Conservation (phyloP, 2,797 vertebrate species). For the Lindbergichthys nudifrons region DNA sequence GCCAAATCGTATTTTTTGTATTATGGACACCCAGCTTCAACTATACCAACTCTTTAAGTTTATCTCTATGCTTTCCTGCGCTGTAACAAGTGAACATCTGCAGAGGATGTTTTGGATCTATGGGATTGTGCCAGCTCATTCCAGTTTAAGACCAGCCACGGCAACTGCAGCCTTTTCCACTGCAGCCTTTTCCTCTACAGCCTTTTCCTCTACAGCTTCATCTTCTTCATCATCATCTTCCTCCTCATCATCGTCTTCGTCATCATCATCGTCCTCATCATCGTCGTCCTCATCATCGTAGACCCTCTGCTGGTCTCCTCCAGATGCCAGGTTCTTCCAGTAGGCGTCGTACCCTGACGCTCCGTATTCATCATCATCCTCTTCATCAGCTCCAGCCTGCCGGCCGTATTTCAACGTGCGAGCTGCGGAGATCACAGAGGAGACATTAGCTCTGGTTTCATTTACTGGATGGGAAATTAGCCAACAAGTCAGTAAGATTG, state of each 20-base stretch:
- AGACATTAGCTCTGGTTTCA: neutral
- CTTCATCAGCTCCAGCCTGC: conserved; percentile 89
- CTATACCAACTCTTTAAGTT: neutral
- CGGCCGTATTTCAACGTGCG: conserved; percentile 95
- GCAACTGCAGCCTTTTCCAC: conserved; percentile 80
- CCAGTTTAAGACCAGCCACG: conserved; percentile 87
- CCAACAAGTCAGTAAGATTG: neutral
- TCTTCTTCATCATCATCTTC: conserved; percentile 77
- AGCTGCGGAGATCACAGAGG: conserved; percentile 77
- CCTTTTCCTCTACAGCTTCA: conserved; percentile 78
- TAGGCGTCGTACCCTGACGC: conserved; percentile 93
- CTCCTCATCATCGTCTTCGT: conserved; percentile 87
- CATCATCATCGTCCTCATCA: conserved; percentile 81
- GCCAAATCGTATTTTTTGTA: neutral
- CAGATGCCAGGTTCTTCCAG: conserved; percentile 90
- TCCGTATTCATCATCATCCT: conserved; percentile 81
- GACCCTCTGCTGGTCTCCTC: conserved; percentile 72
- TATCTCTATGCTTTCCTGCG: neutral
- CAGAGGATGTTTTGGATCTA: conserved; percentile 1
- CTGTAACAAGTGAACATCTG: conserved; percentile 1
- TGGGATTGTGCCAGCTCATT: conserved; percentile 27
- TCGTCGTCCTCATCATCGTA: conserved; percentile 70
- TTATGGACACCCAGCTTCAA: neutral
- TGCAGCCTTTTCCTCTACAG: conserved; percentile 77
- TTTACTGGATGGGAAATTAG: neutral